Conservation (phyloP, 2,113 vertebrate genomes). For the Hippocampus abdominalis region DNA sequence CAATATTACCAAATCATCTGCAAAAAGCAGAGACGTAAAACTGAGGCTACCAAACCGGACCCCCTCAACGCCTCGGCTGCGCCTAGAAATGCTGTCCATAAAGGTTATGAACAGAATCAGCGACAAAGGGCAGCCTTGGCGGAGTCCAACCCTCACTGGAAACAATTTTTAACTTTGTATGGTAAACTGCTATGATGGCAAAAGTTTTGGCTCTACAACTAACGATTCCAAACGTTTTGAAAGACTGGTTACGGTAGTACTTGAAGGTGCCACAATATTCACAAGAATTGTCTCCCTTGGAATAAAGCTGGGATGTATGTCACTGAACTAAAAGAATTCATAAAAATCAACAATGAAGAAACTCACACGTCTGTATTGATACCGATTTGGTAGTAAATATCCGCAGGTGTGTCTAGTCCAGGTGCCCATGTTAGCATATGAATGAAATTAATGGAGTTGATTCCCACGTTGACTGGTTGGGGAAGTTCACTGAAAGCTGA, state of each 20-base stretch:
- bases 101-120: too few species aligned
- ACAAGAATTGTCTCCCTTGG: background rate
- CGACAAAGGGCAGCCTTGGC: too few species aligned
- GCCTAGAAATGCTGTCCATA: too few species aligned
- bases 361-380: slow-evolving; percentile 11
- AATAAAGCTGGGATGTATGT: background rate
- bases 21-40: too few species aligned
- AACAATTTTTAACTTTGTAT: too few species aligned
- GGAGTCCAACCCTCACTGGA: too few species aligned
- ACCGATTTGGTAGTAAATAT: slow-evolving; percentile 33
- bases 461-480: background rate
- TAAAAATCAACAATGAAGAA: background rate
- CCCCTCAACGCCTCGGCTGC: too few species aligned
- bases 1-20: too few species aligned
- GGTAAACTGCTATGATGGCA: too few species aligned
- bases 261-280: background rate
- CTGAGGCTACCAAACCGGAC: too few species aligned
- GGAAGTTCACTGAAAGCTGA: slow-evolving; percentile 45
- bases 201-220: too few species aligned
- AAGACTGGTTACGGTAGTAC: background rate
- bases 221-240: too few species aligned
- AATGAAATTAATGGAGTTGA: slow-evolving; percentile 27
- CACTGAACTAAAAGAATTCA: background rate
- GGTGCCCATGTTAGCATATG: slow-evolving; percentile 52
- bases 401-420: slow-evolving; percentile 31